These are phyloP conservation scores for Chalcosyrphus nemorum DNA, from an alignment of 2,888 invertebrate genomes.

Conservation along the genomic window DNA sequence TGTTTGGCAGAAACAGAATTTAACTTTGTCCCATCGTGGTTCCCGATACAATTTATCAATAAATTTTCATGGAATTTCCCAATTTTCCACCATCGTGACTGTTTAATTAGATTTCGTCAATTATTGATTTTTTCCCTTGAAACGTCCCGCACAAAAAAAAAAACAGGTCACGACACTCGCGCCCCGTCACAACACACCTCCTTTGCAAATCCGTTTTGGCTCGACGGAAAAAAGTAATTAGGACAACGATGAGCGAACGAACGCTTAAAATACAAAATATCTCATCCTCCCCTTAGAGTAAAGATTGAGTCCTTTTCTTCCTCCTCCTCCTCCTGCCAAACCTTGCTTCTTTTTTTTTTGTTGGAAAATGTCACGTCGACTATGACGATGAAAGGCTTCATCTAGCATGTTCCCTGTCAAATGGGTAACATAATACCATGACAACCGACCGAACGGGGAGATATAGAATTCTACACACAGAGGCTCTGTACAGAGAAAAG, in stretches of 20 bases:
- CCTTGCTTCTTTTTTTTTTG: too few relatives aligned
- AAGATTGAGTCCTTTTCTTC: neutral
- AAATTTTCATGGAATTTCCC: slow-evolving; percentile 49
- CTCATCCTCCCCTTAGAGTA: neutral
- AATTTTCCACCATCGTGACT: slow-evolving; percentile 64
- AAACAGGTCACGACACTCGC: slow-evolving; percentile 57
- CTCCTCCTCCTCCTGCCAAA: neutral
- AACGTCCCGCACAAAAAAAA: neutral
- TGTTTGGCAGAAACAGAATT: too few relatives aligned
- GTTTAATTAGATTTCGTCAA: slow-evolving; percentile 69
- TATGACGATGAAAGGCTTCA: slow-evolving; percentile 58
- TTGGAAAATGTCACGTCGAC: slow-evolving; percentile 3
- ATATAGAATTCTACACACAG: slow-evolving; percentile 13
- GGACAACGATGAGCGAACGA: slow-evolving; percentile 38
- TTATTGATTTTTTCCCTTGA: slow-evolving; percentile 61
- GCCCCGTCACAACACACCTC: slow-evolving; percentile 35
- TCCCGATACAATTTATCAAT: slow-evolving; percentile 10
- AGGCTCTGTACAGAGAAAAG: slow-evolving; percentile 13
- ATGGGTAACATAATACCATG: slow-evolving; percentile 58
- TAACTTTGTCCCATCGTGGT: neutral
- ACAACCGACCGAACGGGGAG: slow-evolving; percentile 37
- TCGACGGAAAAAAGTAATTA: slow-evolving; percentile 50
- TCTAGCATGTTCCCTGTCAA: slow-evolving; percentile 50
- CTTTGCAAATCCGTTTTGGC: neutral
- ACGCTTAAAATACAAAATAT: slow-evolving; percentile 37